These are phyloP conservation scores for Pithys albifrons DNA, from an alignment of 2,113 vertebrate species.

Conservation along the genomic window DNA sequence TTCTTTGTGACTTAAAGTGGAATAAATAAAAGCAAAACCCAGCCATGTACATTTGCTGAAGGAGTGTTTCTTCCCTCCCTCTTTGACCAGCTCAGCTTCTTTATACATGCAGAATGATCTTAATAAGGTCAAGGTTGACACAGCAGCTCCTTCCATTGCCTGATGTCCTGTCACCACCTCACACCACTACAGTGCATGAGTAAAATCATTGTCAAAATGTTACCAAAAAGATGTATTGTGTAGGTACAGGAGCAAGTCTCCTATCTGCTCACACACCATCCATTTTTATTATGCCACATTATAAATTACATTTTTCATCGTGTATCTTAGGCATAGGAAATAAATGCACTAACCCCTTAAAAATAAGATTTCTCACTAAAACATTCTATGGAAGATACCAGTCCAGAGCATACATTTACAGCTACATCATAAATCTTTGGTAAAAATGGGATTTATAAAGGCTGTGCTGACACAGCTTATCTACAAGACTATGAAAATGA, in stretches of 20 bases:
- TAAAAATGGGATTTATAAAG: slow-evolving; percentile 18
- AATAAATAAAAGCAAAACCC: not conserved
- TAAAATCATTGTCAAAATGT: not conserved
- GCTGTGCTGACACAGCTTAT: slow-evolving; percentile 18
- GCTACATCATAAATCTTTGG: slow-evolving; percentile 13
- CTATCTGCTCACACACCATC: not conserved
- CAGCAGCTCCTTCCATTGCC: not conserved
- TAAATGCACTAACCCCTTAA: not conserved
- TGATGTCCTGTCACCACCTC: not conserved
- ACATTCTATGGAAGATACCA: not conserved
- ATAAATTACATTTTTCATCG: not conserved
- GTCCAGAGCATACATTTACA: not conserved
- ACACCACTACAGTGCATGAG: fast-evolving
- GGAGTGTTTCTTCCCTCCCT: not conserved
- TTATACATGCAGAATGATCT: fast-evolving
- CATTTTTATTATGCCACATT: not conserved
- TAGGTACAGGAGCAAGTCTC: not conserved
- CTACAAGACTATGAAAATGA: not conserved
- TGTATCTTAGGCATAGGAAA: not conserved
- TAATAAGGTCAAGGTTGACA: not conserved
- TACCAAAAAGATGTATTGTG: not conserved
- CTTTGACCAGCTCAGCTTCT: not conserved
- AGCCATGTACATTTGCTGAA: not conserved
- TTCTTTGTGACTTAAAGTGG: not conserved
- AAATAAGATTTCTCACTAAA: not conserved